Evolutionary conservation across 1,140 invertebrate genomes (phyloP).

Genomic region (Dendroctonus ponderosae): DNA sequence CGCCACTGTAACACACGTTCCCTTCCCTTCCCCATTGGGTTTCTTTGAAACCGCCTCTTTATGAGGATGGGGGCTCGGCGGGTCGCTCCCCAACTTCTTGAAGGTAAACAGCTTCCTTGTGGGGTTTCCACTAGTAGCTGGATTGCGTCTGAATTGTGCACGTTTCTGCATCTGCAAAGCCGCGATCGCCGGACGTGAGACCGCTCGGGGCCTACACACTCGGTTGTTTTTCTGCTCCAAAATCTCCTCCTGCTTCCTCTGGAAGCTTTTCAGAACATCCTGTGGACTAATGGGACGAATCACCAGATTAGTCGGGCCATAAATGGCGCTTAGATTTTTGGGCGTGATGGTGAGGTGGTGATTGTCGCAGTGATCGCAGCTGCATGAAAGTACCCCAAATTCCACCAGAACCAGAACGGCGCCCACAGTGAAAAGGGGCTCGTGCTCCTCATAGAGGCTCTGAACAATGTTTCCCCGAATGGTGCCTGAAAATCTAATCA

Average conservation of each 20-base stretch:
- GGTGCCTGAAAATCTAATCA: constrained; percentile 25
- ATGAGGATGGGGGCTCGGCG: too few species aligned
- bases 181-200: too few species aligned
- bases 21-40: background rate
- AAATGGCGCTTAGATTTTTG: constrained; percentile 34
- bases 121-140: too few species aligned
- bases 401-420: constrained; percentile 34
- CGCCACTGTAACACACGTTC: constrained; percentile 12
- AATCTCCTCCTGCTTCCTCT: background rate
- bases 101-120: constrained; percentile 8
- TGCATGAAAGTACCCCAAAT: constrained; percentile 33
- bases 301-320: constrained; percentile 22
- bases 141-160: too few species aligned
- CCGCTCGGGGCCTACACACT: too few species aligned
- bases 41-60: too few species aligned
- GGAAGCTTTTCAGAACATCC: constrained; percentile 20
- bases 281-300: constrained; percentile 17
- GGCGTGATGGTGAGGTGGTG: constrained; percentile 35
- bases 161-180: too few species aligned
- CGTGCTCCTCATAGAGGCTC: constrained; percentile 31
- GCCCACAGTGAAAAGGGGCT: constrained; percentile 22
- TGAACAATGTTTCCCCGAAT: constrained; percentile 35
- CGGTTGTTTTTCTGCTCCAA: too few species aligned
- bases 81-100: background rate
- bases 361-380: constrained; percentile 22